phyloP scores from a whole-genome alignment of 2,113 vertebrate genomes.

The Corvus cornix region DNA sequence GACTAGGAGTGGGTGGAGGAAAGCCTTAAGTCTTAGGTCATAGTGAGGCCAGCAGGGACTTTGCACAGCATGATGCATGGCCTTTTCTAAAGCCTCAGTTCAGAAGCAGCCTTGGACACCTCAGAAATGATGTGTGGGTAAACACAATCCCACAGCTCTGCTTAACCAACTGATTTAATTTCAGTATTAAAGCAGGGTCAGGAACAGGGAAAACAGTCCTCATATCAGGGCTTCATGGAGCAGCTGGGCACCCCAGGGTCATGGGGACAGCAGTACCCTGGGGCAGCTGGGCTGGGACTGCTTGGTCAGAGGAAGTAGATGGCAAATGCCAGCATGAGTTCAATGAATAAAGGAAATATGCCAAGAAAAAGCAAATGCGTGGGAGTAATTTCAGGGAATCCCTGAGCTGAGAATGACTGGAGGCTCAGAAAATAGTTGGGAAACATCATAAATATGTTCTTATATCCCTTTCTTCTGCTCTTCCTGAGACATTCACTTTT shows the following conservation, averaged over 20 bases:
- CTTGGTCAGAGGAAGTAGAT: neutral
- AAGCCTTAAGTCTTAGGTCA: neutral
- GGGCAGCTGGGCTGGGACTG: neutral
- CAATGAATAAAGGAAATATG: neutral
- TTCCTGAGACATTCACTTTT: neutral
- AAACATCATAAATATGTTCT: neutral
- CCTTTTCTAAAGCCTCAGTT: neutral
- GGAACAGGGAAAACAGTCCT: neutral
- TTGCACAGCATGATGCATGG: neutral
- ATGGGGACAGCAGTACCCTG: neutral
- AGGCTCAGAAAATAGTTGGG: neutral
- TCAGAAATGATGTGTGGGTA: neutral
- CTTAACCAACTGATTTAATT: neutral
- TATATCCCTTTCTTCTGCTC: neutral
- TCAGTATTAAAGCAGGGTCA: neutral
- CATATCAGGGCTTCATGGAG: neutral
- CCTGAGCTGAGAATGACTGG: neutral
- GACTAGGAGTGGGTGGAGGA: neutral
- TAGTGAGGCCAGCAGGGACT: neutral
- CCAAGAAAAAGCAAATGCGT: neutral
- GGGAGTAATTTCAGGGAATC: neutral
- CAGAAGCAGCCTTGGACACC: neutral
- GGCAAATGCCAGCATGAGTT: neutral
- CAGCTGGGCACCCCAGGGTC: neutral
- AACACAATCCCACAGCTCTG: neutral